Conservation (phyloP, 1,140 invertebrate genomes). For the Saccostrea glomerata region DNA sequence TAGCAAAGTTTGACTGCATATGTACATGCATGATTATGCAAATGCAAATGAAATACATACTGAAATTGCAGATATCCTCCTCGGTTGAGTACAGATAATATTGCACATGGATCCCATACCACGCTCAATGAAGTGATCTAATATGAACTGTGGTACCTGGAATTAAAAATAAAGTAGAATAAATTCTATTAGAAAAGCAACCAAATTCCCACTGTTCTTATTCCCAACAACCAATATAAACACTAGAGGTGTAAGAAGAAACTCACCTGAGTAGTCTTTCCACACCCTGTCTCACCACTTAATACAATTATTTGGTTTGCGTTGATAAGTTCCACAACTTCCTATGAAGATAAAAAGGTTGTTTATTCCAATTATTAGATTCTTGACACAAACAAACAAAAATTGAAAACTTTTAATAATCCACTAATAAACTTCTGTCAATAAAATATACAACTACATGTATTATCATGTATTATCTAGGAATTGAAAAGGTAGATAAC, state of each 20-base stretch:
- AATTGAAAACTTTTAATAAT: too few species aligned
- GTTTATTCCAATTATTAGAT: not conserved
- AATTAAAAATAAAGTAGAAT: not conserved
- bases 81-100: constrained; percentile 94
- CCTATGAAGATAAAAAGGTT: constrained; percentile 61
- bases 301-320: constrained; percentile 75
- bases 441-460: too few species aligned
- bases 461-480: too few species aligned
- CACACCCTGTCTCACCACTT: constrained; percentile 79
- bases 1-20: too few species aligned
- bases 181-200: not conserved
- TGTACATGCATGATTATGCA: too few species aligned
- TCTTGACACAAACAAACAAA: too few species aligned
- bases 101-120: constrained; percentile 86
- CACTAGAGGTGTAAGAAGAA: constrained; percentile 47
- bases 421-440: too few species aligned
- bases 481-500: too few species aligned
- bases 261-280: constrained; percentile 81
- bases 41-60: constrained; percentile 54
- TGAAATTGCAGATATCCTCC: constrained; percentile 94
- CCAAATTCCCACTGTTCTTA: not conserved
- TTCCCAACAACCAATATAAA: not conserved
- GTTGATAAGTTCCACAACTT: constrained; percentile 66
- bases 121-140: constrained; percentile 88
- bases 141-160: constrained; percentile 90